Evolutionary conservation across 1,140 invertebrate genomes (phyloP).

Genomic region (Aphaenogaster rudis): DNA sequence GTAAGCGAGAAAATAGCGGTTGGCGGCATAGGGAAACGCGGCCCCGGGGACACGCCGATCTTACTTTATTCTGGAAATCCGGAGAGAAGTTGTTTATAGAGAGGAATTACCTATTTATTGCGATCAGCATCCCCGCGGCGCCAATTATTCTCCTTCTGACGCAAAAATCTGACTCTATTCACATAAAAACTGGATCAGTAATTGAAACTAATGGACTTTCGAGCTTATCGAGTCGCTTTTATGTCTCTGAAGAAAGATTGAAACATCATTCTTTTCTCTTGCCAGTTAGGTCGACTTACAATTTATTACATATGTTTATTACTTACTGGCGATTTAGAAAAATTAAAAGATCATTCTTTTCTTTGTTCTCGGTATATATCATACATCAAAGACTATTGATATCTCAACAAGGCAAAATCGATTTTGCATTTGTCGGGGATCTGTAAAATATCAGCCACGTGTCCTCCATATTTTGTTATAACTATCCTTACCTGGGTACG

Average conservation of each 20-base stretch:
- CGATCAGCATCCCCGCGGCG: background rate
- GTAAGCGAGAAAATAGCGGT: conserved; percentile 48
- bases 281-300: no score
- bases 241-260: background rate
- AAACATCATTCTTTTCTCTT: background rate
- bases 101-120: conserved; percentile 42
- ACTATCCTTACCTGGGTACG: background rate
- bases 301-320: no score
- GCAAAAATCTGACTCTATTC: background rate
- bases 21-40: conserved; percentile 2
- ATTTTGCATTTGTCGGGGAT: background rate
- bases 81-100: conserved; percentile 40
- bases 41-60: conserved; percentile 15
- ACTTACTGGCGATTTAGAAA: background rate
- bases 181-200: conserved; percentile 21
- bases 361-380: background rate
- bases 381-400: background rate
- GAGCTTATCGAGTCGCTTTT: background rate
- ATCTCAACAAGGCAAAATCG: background rate
- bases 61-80: conserved; percentile 51
- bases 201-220: conserved; percentile 5
- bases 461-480: background rate
- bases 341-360: background rate
- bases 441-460: background rate
- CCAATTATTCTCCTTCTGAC: conserved; percentile 23